Evolutionary conservation across 2,113 vertebrate species (phyloP), one percentile per base, ranked within the genome.

Genomic region (Cichladusa arquata): DNA sequence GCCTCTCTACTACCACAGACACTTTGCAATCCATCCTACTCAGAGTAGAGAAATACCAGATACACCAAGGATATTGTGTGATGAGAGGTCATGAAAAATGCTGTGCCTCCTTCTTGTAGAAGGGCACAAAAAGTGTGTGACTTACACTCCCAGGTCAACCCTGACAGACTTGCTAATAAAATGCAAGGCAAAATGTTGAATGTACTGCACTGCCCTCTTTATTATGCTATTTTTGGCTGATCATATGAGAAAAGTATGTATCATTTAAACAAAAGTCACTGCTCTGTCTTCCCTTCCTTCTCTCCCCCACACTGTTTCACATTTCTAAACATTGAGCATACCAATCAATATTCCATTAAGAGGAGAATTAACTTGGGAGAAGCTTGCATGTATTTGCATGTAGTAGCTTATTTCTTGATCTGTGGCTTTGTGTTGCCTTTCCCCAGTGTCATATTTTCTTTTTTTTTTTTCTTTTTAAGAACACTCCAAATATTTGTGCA

Each of bases 321-420:
- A 58, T 88, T 90, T 94, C 92, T 90, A 79, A 96, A 96, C 85
- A 53, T 28, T 86, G 86, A 92, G 76, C 86, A 69, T 67, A 90
- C 76, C 36, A 81, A 95, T 97, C 95, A 81, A 96, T 96, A 96
- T 60, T 92, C 92, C 86, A 96, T 97, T 97, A 96, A 92, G 58
- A 88, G 69, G 53, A 88, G 94, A 97, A 95, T 93, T 96, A 94
- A 84, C 88, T 40, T 93, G 85, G 90, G 93, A 90, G 88, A 93
- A 74, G 72, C 90, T 96, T 86, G 90, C 88, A 94, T 96, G 88
- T 95, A 92, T 97, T 97, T 95, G 93, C 95, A 96, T 96, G 94
- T 94, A 67, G 69, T 79, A 90, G 61, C 38, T 95, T 92, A 83
- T 88, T 93, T 92, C 76, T 92, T 90, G 53, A 44, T 92, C 69